phyloP scores from a whole-genome alignment of 2,113 vertebrate species.

The Salvelinus fontinalis region DNA sequence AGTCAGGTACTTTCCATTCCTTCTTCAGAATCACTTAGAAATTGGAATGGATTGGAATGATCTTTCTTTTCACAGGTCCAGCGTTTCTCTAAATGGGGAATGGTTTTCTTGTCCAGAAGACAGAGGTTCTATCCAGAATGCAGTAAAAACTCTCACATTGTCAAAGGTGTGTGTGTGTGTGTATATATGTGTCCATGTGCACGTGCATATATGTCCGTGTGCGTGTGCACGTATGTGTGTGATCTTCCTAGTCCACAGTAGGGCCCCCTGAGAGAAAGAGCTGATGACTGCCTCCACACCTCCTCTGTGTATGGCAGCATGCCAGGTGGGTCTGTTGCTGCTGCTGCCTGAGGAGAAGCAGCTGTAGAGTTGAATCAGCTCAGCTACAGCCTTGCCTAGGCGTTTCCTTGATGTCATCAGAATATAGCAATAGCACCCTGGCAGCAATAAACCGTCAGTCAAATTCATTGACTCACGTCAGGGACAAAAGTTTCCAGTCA shows the following conservation, averaged over 20 bases:
- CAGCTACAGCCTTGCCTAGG: slow-evolving; percentile 17
- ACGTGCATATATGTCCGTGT: too few relatives aligned
- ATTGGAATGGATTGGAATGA: too few relatives aligned
- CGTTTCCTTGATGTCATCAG: slow-evolving; percentile 60
- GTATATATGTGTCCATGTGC: too few relatives aligned
- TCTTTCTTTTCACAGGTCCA: too few relatives aligned
- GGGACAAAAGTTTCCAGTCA: slow-evolving; percentile 44
- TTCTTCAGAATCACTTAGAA: too few relatives aligned
- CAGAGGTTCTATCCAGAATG: too few relatives aligned
- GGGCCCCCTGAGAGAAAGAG: background rate
- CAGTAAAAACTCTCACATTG: too few relatives aligned
- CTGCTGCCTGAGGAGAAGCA: slow-evolving; percentile 6
- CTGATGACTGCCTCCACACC: too few relatives aligned
- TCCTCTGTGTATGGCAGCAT: background rate
- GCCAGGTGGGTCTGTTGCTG: slow-evolving; percentile 20
- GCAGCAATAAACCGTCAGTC: slow-evolving; percentile 64
- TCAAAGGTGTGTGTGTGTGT: too few relatives aligned
- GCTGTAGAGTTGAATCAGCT: slow-evolving; percentile 23
- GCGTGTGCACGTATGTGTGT: background rate
- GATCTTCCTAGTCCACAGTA: background rate
- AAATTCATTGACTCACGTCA: slow-evolving; percentile 57
- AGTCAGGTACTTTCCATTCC: too few relatives aligned
- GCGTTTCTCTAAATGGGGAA: too few relatives aligned
- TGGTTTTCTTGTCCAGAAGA: too few relatives aligned
- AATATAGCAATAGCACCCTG: slow-evolving; percentile 46